Evolutionary conservation across 2,888 invertebrate species (phyloP).

Genomic region (Stenodema calcarata): DNA sequence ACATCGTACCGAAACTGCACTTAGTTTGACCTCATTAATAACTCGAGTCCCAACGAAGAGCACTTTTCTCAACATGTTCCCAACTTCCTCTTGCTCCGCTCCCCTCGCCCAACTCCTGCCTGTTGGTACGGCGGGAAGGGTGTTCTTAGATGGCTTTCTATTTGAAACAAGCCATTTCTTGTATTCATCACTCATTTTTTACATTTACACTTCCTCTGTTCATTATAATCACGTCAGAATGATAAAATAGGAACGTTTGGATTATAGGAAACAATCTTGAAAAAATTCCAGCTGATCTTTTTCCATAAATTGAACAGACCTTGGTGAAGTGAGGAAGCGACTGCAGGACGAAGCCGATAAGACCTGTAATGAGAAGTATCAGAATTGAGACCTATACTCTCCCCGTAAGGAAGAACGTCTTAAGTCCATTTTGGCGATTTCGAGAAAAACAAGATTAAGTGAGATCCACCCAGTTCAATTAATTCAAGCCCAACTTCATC

Average conservation of each 20-base stretch:
- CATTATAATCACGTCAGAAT: neutral
- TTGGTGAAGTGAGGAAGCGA: too few species aligned
- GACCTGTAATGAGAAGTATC: too few species aligned
- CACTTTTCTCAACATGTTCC: constrained; percentile 8
- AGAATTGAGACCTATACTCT: too few species aligned
- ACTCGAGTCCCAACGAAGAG: neutral
- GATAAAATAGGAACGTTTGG: neutral
- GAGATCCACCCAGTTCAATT: too few species aligned
- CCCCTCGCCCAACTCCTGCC: neutral
- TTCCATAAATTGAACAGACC: neutral
- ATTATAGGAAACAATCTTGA: neutral
- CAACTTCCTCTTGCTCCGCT: neutral
- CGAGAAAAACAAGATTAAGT: too few species aligned
- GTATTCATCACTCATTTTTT: neutral
- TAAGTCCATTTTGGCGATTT: too few species aligned
- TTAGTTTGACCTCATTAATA: constrained; percentile 5
- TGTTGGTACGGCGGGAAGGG: neutral
- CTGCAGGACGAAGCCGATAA: too few species aligned
- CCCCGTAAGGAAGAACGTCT: too few species aligned
- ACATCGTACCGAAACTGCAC: neutral
- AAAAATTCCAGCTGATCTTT: neutral
- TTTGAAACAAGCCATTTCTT: neutral
- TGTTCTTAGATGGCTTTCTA: neutral
- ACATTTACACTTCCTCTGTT: neutral
- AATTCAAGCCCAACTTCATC: too few species aligned